Base-by-base conservation (phyloP, 2,888 invertebrate genomes). In the Agelastica alni region DNA sequence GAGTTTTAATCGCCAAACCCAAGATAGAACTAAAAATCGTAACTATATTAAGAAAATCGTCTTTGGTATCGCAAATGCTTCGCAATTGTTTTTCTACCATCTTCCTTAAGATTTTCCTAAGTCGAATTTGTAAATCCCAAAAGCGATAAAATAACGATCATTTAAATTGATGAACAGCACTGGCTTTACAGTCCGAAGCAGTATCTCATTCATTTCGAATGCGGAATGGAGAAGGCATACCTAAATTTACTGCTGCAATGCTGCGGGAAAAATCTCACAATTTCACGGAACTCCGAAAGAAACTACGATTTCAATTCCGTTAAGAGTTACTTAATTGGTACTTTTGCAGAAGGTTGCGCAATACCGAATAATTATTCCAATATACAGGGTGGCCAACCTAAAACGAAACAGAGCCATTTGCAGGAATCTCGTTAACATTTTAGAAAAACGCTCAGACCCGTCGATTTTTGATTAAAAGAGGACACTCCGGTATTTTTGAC, bases 251-350 rank as follows among this genome's bases (percentile, higher is more conserved):
- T 51, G n/a, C n/a, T n/a, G 59, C 60, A 46, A 42, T 53, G 64
- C 67, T 64, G 63, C 62, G 63, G 67, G 67, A 57, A 59, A 72
- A 72, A 72, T 72, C 55, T 51, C 66, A 63, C 65, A 63, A 60
- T 67, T 65, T 63, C 63, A 56, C 54, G 61, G 59, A 14, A 28
- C 48, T 39, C 9, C 17, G 31, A 39, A 39, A 39, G 20, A 18
- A 18, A 59, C 60, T 64, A 68, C 69, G 71, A 74, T 73, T 74
- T 73, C 74, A 74, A 74, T 74, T 20, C 71, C 69, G 66, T 66
- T 31, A 13, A 13, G 20, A 42, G 49, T 39, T 39, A 2, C 37
- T 4, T 5, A 20, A n/a, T 2, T 12, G 5, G 9, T 4, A 5
- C 4, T 4, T 12, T 39, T 17, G 3, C 6, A 12, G 20, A 20